A percentile compares a stretch with the other conserved stretches of the same genome.
phyloP scores from a whole-genome alignment of 2,113 vertebrate genomes.

The Lethenteron camtschaticum region DNA sequence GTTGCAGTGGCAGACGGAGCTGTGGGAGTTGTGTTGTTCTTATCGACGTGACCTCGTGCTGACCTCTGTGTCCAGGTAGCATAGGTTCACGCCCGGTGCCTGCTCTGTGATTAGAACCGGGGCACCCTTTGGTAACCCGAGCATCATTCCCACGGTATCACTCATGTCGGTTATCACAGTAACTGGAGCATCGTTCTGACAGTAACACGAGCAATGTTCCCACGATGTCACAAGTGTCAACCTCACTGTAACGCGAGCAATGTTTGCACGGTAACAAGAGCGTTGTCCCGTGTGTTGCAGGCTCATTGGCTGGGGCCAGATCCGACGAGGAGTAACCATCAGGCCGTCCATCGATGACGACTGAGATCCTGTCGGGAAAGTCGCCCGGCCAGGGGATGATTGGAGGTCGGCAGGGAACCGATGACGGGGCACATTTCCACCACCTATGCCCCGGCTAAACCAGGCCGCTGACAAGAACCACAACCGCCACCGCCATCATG shows the following conservation, averaged over 20 bases:
- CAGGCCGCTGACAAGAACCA: too few species aligned
- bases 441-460: too few species aligned
- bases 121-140: neutral
- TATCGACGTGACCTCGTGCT: too few species aligned
- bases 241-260: neutral
- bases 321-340: conserved; percentile 96
- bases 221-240: neutral
- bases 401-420: too few species aligned
- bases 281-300: conserved; percentile 22
- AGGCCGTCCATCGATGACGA: conserved; percentile 92
- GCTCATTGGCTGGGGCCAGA: conserved; percentile 96
- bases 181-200: neutral
- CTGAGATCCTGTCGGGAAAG: conserved; percentile 20
- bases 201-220: neutral
- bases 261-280: neutral
- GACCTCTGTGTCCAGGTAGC: too few species aligned
- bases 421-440: too few species aligned
- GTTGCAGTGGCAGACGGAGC: neutral
- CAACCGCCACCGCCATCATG: too few species aligned
- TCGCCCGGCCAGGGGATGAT: too few species aligned
- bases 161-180: neutral
- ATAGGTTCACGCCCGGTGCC: too few species aligned
- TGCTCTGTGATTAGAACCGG: neutral
- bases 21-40: neutral
- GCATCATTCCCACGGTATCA: neutral